Base-by-base conservation (phyloP, 1,140 invertebrate species). In the Nautilus pompilius region DNA sequence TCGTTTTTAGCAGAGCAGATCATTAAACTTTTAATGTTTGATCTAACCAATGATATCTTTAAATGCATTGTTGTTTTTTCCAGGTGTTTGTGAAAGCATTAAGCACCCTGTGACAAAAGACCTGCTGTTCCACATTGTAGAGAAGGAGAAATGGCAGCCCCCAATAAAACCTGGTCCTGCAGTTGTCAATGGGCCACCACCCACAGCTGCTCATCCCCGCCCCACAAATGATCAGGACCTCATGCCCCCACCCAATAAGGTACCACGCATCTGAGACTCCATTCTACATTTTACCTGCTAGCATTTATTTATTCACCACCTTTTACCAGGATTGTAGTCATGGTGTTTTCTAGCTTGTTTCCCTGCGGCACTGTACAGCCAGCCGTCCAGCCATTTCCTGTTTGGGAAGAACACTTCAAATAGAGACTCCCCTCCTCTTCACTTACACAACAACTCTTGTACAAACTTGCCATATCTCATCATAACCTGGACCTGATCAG, bases 91-190 rank as follows among this genome's bases (percentile, higher is more conserved):
- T 64, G 75, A 83, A 30, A 85, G 84, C 67, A 87, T 97, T 74
- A 74, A 73, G 22, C 80, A 90, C 71, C 94, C 94, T 0, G 89
- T 96, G 0, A 95, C 92, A 0, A 90, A 90, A 78, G 89, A 94
- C 28, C 84, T 84, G 62, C 85, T 96, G 17, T 76, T 96, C 29
- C 82, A 89, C 33, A 91, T 84, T 75, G 95, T 96, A 66, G 84
- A 89, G 8, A 82, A 80, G 8, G 80, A 88, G 64, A 66, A 82
- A n/a, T 84, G 73, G 70, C 69, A 65, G 58, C 71, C 73, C 1
- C 34, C 57, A 6, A 13, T 5, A 6, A 13, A 28, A 4, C 45
- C n/a, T 33, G 36, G 8, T 30, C 41, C 62, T 51, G 15, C 61
- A 58, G 34, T 17, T 51, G 32, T 2, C 20, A 49, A 5, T 15